Conservation (phyloP, 2,888 invertebrate species). For the Brachylomia viminalis region DNA sequence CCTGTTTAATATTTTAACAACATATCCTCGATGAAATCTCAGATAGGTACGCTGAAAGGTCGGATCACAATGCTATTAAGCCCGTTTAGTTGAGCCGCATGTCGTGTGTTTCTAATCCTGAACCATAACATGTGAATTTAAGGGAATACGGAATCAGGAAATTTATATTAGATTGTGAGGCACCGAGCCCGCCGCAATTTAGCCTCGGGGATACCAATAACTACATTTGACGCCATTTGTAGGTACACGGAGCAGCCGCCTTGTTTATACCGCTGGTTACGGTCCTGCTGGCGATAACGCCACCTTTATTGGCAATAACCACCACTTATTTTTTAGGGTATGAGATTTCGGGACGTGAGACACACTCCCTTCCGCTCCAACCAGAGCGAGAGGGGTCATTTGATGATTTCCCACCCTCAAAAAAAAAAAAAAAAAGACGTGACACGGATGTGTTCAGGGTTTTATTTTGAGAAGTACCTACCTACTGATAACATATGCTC, state of each 20-base stretch:
- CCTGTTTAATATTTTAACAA: slow-evolving; percentile 57
- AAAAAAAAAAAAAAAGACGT: too few relatives aligned
- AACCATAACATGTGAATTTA: slow-evolving; percentile 62
- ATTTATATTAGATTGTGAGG: slow-evolving; percentile 77
- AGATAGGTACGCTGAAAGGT: slow-evolving; percentile 49
- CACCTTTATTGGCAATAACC: slow-evolving; percentile 67
- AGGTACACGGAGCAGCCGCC: slow-evolving; percentile 63
- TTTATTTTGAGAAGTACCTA: background rate
- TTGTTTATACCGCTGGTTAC: slow-evolving; percentile 51
- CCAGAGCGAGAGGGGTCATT: too few relatives aligned
- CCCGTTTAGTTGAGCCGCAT: slow-evolving; percentile 53
- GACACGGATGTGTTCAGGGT: slow-evolving; percentile 11
- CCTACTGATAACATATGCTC: background rate
- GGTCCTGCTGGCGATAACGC: slow-evolving; percentile 46
- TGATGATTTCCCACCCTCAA: too few relatives aligned
- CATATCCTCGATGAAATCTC: slow-evolving; percentile 52
- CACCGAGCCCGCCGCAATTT: slow-evolving; percentile 74
- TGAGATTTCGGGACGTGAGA: slow-evolving; percentile 54
- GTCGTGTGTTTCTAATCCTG: slow-evolving; percentile 61
- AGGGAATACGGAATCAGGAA: slow-evolving; percentile 71
- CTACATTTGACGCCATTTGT: slow-evolving; percentile 78
- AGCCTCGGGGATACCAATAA: slow-evolving; percentile 76
- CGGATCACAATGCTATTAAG: slow-evolving; percentile 53
- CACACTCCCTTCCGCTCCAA: too few relatives aligned
- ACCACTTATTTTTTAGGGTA: slow-evolving; percentile 58